Percentiles rank a stretch among this genome's conserved stretches.
Evolutionary conservation across 2,888 invertebrate genomes (phyloP).

Genomic region (Ormyrus labotus): DNA sequence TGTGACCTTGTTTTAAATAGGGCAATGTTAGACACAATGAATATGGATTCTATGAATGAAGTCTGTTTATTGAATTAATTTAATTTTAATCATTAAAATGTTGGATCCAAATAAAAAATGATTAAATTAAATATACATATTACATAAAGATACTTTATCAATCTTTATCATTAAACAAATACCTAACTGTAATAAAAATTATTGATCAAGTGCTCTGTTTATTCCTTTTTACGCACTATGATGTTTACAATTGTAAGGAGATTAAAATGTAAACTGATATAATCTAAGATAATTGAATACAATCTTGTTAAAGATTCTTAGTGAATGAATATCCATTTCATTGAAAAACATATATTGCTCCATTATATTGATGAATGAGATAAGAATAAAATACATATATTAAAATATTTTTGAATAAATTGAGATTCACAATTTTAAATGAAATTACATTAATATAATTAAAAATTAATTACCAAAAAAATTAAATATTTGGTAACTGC

Average conservation of each 20-base stretch:
- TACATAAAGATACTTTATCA: constrained; percentile 38
- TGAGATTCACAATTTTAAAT: too few relatives aligned
- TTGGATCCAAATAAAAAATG: constrained; percentile 5
- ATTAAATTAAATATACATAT: constrained; percentile 21
- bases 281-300: constrained; percentile 26
- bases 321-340: constrained; percentile 2
- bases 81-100: constrained; percentile 17
- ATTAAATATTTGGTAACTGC: too few relatives aligned
- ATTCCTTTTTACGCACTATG: constrained; percentile 31
- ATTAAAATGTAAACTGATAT: constrained; percentile 17
- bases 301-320: constrained; percentile 3
- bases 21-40: not conserved
- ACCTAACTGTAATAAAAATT: constrained; percentile 38
- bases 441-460: too few relatives aligned
- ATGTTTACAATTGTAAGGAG: constrained; percentile 9
- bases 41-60: constrained; percentile 5
- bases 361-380: too few relatives aligned
- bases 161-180: constrained; percentile 55
- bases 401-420: too few relatives aligned
- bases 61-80: constrained; percentile 3
- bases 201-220: constrained; percentile 33
- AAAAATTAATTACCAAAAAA: too few relatives aligned
- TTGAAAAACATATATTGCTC: constrained; percentile 5
- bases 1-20: constrained; percentile 1
- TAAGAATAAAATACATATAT: too few relatives aligned